Conservation (phyloP, 2,888 invertebrate genomes). For the Laothoe populi region DNA sequence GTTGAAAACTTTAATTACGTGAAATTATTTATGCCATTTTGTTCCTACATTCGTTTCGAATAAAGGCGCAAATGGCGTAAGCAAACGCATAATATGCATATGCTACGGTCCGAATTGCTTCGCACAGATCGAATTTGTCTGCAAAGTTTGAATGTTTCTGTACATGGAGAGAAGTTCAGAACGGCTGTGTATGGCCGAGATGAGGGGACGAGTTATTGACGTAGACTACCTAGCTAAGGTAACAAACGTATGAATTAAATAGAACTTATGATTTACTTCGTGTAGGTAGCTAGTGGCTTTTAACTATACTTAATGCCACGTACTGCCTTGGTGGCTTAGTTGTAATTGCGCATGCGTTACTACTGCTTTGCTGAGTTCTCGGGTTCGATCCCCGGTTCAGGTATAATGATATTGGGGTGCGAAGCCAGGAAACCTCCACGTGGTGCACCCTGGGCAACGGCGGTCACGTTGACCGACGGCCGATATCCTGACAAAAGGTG, state of each 20-base stretch:
- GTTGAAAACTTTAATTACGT: constrained; percentile 18
- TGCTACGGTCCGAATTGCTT: constrained; percentile 61
- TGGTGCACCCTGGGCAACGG: too few species aligned
- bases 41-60: constrained; percentile 38
- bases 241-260: constrained; percentile 37
- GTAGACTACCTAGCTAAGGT: constrained; percentile 27
- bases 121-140: constrained; percentile 81
- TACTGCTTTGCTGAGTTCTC: too few species aligned
- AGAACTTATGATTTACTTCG: constrained; percentile 28
- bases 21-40: constrained; percentile 37
- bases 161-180: constrained; percentile 64
- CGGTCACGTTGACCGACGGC: too few species aligned
- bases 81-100: constrained; percentile 51
- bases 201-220: constrained; percentile 55
- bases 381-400: too few species aligned
- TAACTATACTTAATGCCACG: not conserved
- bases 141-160: constrained; percentile 82
- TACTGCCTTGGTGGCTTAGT: too few species aligned
- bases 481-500: too few species aligned
- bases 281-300: too few species aligned
- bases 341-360: too few species aligned
- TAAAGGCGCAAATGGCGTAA: constrained; percentile 50
- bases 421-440: too few species aligned
- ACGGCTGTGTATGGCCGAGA: constrained; percentile 55
- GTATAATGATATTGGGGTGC: too few species aligned